Base-by-base conservation (phyloP, 1,140 invertebrate genomes). In the Rhopalosiphum maidis region DNA sequence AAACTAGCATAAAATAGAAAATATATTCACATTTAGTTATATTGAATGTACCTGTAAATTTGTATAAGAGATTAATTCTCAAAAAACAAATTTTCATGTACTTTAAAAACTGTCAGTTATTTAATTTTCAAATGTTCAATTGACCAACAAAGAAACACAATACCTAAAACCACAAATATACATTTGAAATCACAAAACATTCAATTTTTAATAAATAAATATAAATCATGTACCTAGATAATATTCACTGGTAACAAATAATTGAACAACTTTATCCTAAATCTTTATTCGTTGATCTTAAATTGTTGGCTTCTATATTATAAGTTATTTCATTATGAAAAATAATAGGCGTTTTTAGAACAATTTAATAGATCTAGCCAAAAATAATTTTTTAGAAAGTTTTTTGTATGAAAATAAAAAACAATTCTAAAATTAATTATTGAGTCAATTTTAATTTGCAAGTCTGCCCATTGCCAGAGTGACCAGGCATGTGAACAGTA, bases 81-180 rank as follows among this genome's bases (percentile, higher is more conserved):
- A 88, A 48, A 88, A 87, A 88, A 88, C 46, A 25, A 55, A 37
- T 37, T 55, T 41, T 18, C 25, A 54, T 54, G 41, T 48, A 48
- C 46, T 41, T 89, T 41, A 55, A 89, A 89, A 89, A 89, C 35
- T 25, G 35, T 55, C 43, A 55, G 5, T 54, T 41, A 86, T 35
- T 8, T 37, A 83, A 55, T 54, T n/a, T 41, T 55, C 35, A 41
- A 41, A 55, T 89, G 23, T 89, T n/a, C n/a, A 41, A 89, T 89
- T 2, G 9, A 90, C n/a, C 18, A 43, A 68, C 23, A 43, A 68
- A 90, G 21, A 90, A 43, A 90, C 23, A 90, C 11, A 90, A 37
- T 55, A 55, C 37, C 51, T 90, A 90, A 90, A 60, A 90, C 25
- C 25, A 90, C 54, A 68, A 68, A 90, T 90, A 90, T 21, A 90